Percentiles rank a stretch among this genome's conserved stretches.
Evolutionary conservation across 2,888 invertebrate species (phyloP).

Genomic region (Apeira syringaria): DNA sequence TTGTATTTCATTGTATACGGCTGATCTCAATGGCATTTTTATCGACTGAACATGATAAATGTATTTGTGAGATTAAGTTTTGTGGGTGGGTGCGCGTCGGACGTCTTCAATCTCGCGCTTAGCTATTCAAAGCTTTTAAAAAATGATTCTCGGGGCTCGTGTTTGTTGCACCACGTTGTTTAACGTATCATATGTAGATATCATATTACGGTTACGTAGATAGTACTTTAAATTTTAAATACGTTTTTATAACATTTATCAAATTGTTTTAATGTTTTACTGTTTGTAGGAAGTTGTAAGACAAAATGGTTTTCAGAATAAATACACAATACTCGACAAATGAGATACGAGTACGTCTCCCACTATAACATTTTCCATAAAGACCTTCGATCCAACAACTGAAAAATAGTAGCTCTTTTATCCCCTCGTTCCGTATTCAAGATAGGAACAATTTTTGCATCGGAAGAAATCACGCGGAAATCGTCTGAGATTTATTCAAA

Average conservation of each 20-base stretch:
- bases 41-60: slow-evolving; percentile 80
- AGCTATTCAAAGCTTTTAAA: slow-evolving; percentile 47
- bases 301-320: too few species aligned
- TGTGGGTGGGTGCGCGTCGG: slow-evolving; percentile 56
- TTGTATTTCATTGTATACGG: slow-evolving; percentile 71
- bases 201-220: too few species aligned
- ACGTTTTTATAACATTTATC: too few species aligned
- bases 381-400: slow-evolving; percentile 10
- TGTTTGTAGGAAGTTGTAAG: too few species aligned
- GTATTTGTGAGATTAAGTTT: slow-evolving; percentile 76
- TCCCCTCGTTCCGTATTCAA: slow-evolving; percentile 55
- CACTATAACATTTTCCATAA: slow-evolving; percentile 15
- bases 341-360: slow-evolving; percentile 2
- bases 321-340: slow-evolving; percentile 16
- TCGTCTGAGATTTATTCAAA: slow-evolving; percentile 56
- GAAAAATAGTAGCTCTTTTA: slow-evolving; percentile 5
- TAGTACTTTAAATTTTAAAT: too few species aligned
- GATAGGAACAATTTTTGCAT: slow-evolving; percentile 47
- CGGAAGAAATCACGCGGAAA: slow-evolving; percentile 57
- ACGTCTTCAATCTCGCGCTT: slow-evolving; percentile 36
- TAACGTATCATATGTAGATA: too few species aligned
- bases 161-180: slow-evolving; percentile 2
- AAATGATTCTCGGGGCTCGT: slow-evolving; percentile 33
- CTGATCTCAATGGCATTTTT: slow-evolving; percentile 80
- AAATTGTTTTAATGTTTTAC: too few species aligned